Base-by-base conservation (phyloP, 1,140 invertebrate species). In the Tetragnatha versicolor region DNA sequence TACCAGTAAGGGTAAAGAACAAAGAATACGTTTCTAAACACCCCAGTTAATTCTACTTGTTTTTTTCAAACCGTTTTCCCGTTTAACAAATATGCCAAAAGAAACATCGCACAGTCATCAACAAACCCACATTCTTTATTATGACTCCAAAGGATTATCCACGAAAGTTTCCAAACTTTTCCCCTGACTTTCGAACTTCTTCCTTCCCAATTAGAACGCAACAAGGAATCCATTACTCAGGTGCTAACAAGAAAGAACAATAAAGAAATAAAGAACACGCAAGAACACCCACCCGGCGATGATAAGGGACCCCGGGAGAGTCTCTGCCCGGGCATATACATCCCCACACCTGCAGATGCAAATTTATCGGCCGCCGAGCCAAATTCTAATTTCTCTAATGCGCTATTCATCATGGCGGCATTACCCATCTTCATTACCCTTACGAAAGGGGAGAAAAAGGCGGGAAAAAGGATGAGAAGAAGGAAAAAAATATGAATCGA, bases 341-440 rank as follows among this genome's bases (percentile, higher is more conserved):
- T 29, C n/a, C 20, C 14, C 63, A 37, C n/a, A 17, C 58, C 25
- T 20, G 33, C 42, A 14, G n/a, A 37, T 31, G 22, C 42, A 47
- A 66, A 66, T 66, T 66, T 66, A 66, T 66, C 63, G 27, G 27
- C 6, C 2, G 14, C 5, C 22, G 25, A 6, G 42, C 22, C 4
- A 47, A 66, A 66, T 49, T 66, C 42, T 66, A 66, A 66, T 66
- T 66, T 66, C 63, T 66, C 63, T 66, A 66, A 66, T 66, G 63
- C 63, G 33, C 63, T 66, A 47, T 66, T 66, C 63, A 66, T 66
- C 63, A 66, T 66, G 39, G 14, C 2, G 25, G 22, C 63, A 45
- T 66, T 66, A 49, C 63, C 63, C 22, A 66, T 66, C 63, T 66
- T 66, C 63, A 66, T 66, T 66, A 66, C 22, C n/a, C 25, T 14